Evolutionary conservation across 2,888 invertebrate species (phyloP), one percentile per base, ranked within the genome.

Genomic region (Melanargia galathea): DNA sequence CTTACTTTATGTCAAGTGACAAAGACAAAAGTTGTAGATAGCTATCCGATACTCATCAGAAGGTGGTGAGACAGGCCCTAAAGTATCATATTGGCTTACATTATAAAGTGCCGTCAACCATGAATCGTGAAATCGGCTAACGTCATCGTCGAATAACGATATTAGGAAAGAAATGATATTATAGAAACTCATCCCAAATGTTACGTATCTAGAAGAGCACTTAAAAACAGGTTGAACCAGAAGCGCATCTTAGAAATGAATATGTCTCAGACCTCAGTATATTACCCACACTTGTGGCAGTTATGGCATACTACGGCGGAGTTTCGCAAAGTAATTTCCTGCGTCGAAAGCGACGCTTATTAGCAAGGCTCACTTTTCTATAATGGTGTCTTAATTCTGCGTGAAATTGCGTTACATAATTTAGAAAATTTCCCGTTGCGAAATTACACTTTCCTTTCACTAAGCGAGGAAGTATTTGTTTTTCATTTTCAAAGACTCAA

Each of bases 271-370:
- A 13, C 26, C 26, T 51, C 35, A 52, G 35, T 35, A 13, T 33
- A 51, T 51, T 51, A 52, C 52, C 13, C 33, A 20, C 13, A 20
- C 51, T 18, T 52, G 20, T 20, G 20, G 13, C 52, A 52, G 33
- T 22, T 38, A 52, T 22, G 54, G 58, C 45, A 55, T 61, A 58
- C 38, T 54, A 46, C 24, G 40, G 48, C 38, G 18, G 33, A 35
- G 26, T 63, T 54, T 61, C 46, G 38, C 52, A 55, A 57, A 54
- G 54, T 30, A 52, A 65, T 65, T 63, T 65, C 60, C 63, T 63
- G n/a, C 16, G 55, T 63, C 63, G 46, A 59, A 60, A 62, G 45
- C 51, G 43, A 24, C 33, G 43, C 40, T 56, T 62, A 59, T 49
- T 35, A 61, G 46, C 48, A 20, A 20, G 40, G 46, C 59, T 60